Evolutionary conservation across 2,113 vertebrate species (phyloP).

Genomic region (Malaclemys terrapin): DNA sequence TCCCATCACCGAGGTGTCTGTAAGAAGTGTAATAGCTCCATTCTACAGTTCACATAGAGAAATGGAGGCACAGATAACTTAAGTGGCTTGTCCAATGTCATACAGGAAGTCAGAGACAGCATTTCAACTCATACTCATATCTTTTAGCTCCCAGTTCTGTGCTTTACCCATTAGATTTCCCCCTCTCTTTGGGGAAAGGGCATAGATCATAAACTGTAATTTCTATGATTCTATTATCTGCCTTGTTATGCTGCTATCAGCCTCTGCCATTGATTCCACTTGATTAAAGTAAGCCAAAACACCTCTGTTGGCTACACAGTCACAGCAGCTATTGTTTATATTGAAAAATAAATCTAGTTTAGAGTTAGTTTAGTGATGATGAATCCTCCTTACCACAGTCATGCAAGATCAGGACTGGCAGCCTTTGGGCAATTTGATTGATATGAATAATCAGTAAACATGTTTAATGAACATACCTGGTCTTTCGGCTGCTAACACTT

Average conservation of each 20-base stretch:
- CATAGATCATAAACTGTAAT: conserved; percentile 26
- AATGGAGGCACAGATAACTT: background rate
- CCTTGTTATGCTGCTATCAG: conserved; percentile 55
- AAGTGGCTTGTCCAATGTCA: background rate
- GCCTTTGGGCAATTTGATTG: background rate
- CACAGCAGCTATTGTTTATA: conserved; percentile 10
- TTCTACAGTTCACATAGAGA: background rate
- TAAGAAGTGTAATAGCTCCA: background rate
- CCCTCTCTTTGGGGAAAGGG: conserved; percentile 37
- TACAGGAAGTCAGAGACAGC: conserved; percentile 23
- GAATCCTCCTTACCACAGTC: background rate
- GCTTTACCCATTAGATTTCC: conserved; percentile 7
- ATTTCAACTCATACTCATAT: conserved; percentile 30
- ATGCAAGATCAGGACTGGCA: background rate
- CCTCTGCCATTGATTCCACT: conserved; percentile 62
- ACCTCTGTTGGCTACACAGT: background rate
- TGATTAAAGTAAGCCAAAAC: conserved; percentile 50
- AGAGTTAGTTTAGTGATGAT: background rate
- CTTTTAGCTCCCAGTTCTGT: background rate
- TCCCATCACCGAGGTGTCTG: background rate
- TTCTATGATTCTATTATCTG: conserved; percentile 46
- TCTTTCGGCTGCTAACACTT: background rate
- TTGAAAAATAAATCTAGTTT: conserved; percentile 31
- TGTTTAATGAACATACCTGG: background rate
- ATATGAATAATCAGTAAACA: background rate